Conservation (phyloP, 2,797 vertebrate species). For the Myotis pilosus region DNA sequence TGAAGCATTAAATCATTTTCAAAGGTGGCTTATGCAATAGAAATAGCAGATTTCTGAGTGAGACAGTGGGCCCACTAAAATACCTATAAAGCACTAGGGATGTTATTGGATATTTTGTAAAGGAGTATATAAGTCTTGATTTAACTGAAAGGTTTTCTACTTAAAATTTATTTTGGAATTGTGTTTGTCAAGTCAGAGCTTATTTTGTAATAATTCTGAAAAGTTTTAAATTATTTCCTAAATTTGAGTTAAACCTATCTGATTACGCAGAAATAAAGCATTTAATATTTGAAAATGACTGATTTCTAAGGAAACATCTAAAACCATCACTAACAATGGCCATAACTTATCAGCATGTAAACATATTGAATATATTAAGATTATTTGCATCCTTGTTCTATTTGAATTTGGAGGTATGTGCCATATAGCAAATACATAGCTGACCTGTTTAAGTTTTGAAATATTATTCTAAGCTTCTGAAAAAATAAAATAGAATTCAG, state of each 20-base stretch:
- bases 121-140: not conserved
- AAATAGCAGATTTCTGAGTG: not conserved
- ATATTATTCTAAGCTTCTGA: not conserved
- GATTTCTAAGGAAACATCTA: not conserved
- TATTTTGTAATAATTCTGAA: not conserved
- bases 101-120: not conserved
- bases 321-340: not conserved
- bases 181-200: not conserved
- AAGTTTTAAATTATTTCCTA: not conserved
- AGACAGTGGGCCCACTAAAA: not conserved
- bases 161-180: not conserved
- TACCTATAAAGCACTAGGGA: not conserved
- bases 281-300: not conserved
- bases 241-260: not conserved
- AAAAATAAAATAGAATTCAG: not conserved
- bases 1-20: slow-evolving; percentile 38
- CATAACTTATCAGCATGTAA: not conserved
- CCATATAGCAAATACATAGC: not conserved
- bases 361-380: not conserved
- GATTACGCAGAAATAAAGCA: not conserved
- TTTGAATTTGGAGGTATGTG: not conserved
- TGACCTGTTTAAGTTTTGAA: not conserved
- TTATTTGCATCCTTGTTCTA: not conserved
- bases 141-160: not conserved
- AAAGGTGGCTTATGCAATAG: not conserved